Evolutionary conservation across 35 echinoderm and acorn worm species (phyloP).

Genomic region (Heliocidaris erythrogramma): DNA sequence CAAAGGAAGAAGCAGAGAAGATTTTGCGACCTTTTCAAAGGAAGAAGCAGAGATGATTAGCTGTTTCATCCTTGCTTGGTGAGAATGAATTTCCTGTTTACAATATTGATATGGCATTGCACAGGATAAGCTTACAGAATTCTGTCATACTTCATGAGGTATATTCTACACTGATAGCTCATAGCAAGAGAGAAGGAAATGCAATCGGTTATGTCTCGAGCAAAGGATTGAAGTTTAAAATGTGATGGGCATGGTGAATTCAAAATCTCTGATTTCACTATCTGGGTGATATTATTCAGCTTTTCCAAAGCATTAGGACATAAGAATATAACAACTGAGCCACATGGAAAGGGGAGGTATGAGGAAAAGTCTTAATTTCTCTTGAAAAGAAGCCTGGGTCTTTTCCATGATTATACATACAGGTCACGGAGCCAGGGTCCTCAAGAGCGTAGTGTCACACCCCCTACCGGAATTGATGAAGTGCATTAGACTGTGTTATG

Average conservation of each 20-base stretch:
- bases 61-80: no score
- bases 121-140: no score
- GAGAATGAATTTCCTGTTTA: no score
- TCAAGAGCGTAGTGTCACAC: neutral
- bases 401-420: neutral
- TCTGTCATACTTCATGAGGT: no score
- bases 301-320: neutral
- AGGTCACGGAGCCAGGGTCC: neutral
- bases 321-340: neutral
- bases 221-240: neutral
- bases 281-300: no score
- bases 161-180: no score
- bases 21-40: no score
- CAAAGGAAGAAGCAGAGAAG: no score
- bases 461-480: constrained; percentile 8
- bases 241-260: no score
- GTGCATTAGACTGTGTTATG: constrained; percentile 16
- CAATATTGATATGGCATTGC: no score
- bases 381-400: neutral
- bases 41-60: no score
- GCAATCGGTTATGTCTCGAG: neutral
- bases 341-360: neutral
- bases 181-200: neutral
- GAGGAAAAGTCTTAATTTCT: neutral
- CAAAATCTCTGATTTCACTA: no score